phyloP scores from a whole-genome alignment of 2,797 vertebrate genomes.

The Sebastes paucispinis region DNA sequence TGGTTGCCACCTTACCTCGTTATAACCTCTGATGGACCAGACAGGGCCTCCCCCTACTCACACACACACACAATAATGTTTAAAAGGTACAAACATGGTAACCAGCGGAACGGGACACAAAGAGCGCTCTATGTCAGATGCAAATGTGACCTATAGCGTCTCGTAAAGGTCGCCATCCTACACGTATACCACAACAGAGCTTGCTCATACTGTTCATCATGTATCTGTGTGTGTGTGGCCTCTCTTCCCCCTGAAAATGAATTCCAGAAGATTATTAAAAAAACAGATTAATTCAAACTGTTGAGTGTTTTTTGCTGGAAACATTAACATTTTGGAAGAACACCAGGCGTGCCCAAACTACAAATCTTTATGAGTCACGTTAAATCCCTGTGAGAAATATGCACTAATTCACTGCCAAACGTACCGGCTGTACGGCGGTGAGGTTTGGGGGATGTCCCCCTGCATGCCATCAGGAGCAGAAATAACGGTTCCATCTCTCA shows the following conservation, averaged over 20 bases:
- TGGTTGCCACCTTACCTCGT: too few species aligned
- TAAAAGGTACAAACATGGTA: background rate
- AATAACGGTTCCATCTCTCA: background rate
- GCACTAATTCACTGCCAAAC: background rate
- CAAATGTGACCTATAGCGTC: slow-evolving; percentile 12
- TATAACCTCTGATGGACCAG: too few species aligned
- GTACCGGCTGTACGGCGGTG: background rate
- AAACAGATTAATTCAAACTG: background rate
- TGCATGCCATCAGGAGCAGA: too few species aligned
- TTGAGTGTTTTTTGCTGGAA: background rate
- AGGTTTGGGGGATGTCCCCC: background rate
- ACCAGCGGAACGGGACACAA: background rate
- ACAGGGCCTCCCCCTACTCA: too few species aligned
- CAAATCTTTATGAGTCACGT: background rate
- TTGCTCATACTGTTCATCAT: background rate
- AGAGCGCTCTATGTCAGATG: slow-evolving; percentile 15
- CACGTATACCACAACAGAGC: background rate
- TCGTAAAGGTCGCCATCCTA: background rate
- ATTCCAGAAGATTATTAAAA: background rate
- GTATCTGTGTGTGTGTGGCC: background rate
- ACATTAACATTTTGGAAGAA: background rate
- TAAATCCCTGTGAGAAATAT: background rate
- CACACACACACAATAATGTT: background rate
- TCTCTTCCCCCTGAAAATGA: background rate
- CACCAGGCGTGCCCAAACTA: background rate